These are phyloP conservation scores for Oopsacas minuta DNA, from an alignment of 37 sponge, comb jelly and placozoan species.

Conservation along the genomic window DNA sequence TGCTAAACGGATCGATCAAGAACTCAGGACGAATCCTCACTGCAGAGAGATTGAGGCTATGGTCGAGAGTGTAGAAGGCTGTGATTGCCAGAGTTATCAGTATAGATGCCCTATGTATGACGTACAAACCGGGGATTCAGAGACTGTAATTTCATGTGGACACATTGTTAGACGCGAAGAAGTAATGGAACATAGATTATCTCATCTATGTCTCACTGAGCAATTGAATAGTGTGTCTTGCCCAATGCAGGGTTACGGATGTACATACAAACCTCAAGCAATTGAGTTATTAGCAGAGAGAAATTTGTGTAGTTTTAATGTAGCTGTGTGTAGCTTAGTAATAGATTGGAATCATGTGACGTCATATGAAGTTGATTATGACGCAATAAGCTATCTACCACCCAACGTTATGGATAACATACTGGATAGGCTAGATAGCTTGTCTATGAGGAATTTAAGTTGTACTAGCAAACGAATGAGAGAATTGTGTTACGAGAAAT, in stretches of 20 bases:
- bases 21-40: background rate
- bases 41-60: background rate
- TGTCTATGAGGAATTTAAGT: background rate
- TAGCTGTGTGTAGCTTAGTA: background rate
- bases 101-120: background rate
- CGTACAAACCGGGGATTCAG: background rate
- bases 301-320: background rate
- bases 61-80: background rate
- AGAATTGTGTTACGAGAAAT: background rate
- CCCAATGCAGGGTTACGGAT: background rate
- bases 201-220: background rate
- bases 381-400: background rate
- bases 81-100: background rate
- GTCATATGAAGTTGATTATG: background rate
- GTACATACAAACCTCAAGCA: background rate
- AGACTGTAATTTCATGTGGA: background rate
- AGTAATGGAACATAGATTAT: background rate
- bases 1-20: background rate
- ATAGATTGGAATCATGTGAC: background rate
- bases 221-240: background rate
- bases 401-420: background rate
- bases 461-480: background rate
- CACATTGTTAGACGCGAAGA: background rate
- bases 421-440: background rate
- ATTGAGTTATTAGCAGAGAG: background rate